Base-by-base conservation (phyloP, 2,888 invertebrate genomes). In the Aethes cnicana region DNA sequence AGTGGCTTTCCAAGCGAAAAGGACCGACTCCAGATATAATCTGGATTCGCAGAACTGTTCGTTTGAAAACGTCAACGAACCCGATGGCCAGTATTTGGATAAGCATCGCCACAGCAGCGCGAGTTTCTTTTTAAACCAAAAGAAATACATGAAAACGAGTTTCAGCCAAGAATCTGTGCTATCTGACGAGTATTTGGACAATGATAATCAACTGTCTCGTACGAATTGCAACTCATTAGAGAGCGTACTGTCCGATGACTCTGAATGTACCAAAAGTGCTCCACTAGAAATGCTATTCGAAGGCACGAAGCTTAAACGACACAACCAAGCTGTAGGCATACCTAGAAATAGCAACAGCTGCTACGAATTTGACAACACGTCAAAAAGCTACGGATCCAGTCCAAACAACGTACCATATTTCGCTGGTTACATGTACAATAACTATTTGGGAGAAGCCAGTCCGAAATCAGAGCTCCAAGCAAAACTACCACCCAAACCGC, bases 241-340 rank as follows among this genome's bases (percentile, higher is more conserved):
- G 71, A 95, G 95, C 65, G 93, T 96, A 3, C 74, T 96, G 0
- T 95, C 95, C 0, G 96, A 95, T 72, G 95, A 95, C 58, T 95
- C 94, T 0, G 94, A 94, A 62, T 91, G 92, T 60, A 95, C 94
- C 4, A 94, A 94, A 75, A 95, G 95, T 47, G 95, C 95, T 0
- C 95, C 95, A 0, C 72, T 95, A 23, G 95, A 95, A 75, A 92
- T 93, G 72, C 74, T 94, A 0, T 94, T 94, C 54, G 92, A 92
- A 66, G 90, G 91, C 0, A 84, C 92, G 3, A 80, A 87, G 43
- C 85, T 85, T 14, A 87, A 87, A 11, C 81, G 80, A 41, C 82
- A 77, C 61, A 69, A 68, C 30, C 62, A 69, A 21, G 68, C 67
- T 6, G 58, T 67, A 5, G 62, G 63, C 39, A 85, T 90, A 21